phyloP scores from a whole-genome alignment of 2,888 invertebrate genomes.

The Mythimna impura region DNA sequence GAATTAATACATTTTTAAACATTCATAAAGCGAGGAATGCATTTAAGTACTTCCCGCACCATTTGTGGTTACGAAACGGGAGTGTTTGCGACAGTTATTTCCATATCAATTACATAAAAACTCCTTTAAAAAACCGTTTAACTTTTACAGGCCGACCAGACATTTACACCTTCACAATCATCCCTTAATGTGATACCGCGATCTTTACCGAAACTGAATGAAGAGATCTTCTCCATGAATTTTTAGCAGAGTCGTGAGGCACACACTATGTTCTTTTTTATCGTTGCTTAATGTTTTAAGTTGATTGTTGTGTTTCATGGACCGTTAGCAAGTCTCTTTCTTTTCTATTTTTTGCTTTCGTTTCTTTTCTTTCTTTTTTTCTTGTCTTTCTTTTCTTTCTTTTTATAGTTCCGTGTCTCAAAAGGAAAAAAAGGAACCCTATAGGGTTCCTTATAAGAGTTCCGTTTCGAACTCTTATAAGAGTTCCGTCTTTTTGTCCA shows the following conservation, averaged over 20 bases:
- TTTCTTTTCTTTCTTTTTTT: too few relatives aligned
- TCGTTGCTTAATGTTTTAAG: not conserved
- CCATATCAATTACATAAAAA: slow-evolving; percentile 46
- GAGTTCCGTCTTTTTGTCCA: too few relatives aligned
- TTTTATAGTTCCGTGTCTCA: too few relatives aligned
- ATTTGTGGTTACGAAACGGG: slow-evolving; percentile 19
- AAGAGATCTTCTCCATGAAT: not conserved
- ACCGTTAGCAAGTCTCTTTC: too few relatives aligned
- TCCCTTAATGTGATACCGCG: slow-evolving; percentile 6
- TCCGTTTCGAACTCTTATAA: too few relatives aligned
- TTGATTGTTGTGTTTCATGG: too few relatives aligned
- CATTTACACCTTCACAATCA: slow-evolving; percentile 36
- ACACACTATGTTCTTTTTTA: too few relatives aligned
- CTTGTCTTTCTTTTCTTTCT: too few relatives aligned
- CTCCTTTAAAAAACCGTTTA: slow-evolving; percentile 19
- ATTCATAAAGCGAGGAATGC: slow-evolving; percentile 3
- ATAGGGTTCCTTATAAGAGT: too few relatives aligned
- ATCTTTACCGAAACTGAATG: slow-evolving; percentile 18
- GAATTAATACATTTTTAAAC: not conserved
- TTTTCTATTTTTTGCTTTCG: too few relatives aligned
- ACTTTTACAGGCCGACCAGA: slow-evolving; percentile 28
- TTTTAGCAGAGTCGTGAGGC: not conserved
- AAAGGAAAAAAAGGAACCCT: too few relatives aligned
- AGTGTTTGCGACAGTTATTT: slow-evolving; percentile 32
- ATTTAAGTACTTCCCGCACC: slow-evolving; percentile 18